Base-by-base conservation (phyloP, 2,113 vertebrate species). In the Anser cygnoides region DNA sequence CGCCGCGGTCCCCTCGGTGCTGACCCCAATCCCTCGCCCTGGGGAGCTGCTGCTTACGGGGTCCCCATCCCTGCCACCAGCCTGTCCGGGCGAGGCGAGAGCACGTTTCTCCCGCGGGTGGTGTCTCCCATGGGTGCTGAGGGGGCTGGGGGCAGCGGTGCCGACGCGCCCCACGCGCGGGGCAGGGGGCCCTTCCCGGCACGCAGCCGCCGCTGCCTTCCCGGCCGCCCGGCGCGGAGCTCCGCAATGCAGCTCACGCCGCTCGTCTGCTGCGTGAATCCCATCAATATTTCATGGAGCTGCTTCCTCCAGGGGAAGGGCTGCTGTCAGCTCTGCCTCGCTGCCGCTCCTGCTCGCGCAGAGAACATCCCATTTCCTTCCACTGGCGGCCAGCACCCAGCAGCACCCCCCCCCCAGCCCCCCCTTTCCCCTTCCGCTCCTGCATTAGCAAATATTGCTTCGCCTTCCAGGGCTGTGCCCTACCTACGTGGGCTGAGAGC, bases 221-320 rank as follows among this genome's bases (percentile, higher is more conserved):
- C 84, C 11, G 18, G n/a, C 90, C 49, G 90, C 87, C 18, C 6
- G 14, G 91, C 82, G 70, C 77, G 6, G 1, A 92, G 92, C 89
- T 96, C 96, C 94, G 96, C 95, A 97, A 90, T 97, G 96, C 95
- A 96, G 96, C 95, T 89, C 91, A 15, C 92, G 5, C 59, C 12
- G 43, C 92, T 92, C 62, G 18, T 22, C 76, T 90, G 93, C 96
- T 10, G 90, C 70, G 94, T 49, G 92, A 93, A 96, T 92, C 96
- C 93, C 93, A 96, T 97, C 97, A 97, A 97, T 97, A 96, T 95
- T 96, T 95, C 95, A 97, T 93, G 91, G 95, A 94, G 91, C 92
- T 33, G 90, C 93, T 97, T 95, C 92, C 97, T 96, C 95, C 92
- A 80, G 97, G 96, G 96, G 92, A 93, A 94, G 89, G 89, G 14